These are phyloP conservation scores for Mesorhabditis spiculigera DNA, from an alignment of 2,888 invertebrate species.

Conservation along the genomic window DNA sequence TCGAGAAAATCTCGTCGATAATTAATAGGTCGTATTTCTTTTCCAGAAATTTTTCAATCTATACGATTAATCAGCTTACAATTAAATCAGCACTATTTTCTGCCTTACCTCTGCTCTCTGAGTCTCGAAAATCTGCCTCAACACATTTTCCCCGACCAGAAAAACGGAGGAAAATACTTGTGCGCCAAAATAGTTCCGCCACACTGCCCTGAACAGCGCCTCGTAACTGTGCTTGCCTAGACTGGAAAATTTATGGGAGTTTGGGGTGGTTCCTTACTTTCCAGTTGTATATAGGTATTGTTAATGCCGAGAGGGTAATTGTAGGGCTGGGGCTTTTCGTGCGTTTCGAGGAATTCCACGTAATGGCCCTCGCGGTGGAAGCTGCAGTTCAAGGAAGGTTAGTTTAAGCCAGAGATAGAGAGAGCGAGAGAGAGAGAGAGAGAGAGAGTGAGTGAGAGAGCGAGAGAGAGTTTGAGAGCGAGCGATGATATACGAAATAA, in stretches of 20 bases:
- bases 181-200: not conserved
- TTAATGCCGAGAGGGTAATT: slow-evolving; percentile 1
- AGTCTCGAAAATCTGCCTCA: not conserved
- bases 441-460: too few species aligned
- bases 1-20: not conserved
- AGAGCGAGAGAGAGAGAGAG: too few species aligned
- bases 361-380: not conserved
- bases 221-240: not conserved
- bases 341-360: slow-evolving; percentile 1
- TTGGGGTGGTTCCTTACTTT: not conserved
- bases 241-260: too few species aligned
- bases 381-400: too few species aligned
- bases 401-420: too few species aligned
- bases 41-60: not conserved
- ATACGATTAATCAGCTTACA: too few species aligned
- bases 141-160: not conserved
- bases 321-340: not conserved
- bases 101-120: not conserved
- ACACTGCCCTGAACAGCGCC: not conserved
- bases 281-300: not conserved
- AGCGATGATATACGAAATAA: too few species aligned
- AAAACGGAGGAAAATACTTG: not conserved
- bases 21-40: not conserved
- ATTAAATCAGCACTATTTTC: too few species aligned
- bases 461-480: too few species aligned